A percentile compares a stretch with the other conserved stretches of the same genome.
These are phyloP conservation scores for Eulithis prunata DNA, from an alignment of 2,888 invertebrate genomes.

Conservation along the genomic window DNA sequence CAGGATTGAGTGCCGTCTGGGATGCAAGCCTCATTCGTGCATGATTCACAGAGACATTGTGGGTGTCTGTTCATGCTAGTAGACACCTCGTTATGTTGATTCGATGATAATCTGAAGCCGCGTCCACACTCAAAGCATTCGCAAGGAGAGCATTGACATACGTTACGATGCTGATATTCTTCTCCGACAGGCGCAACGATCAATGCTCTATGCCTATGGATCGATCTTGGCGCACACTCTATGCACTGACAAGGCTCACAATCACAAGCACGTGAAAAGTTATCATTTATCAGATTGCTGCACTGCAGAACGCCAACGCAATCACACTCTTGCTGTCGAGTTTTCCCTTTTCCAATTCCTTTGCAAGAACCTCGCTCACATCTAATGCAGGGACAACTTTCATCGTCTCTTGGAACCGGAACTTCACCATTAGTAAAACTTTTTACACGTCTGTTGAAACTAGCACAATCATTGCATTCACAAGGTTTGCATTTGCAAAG, in stretches of 20 bases:
- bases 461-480: slow-evolving; percentile 52
- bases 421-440: slow-evolving; percentile 1
- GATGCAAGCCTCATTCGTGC: slow-evolving; percentile 54
- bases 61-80: slow-evolving; percentile 52
- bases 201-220: slow-evolving; percentile 35
- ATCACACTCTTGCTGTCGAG: slow-evolving; percentile 43
- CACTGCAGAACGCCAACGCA: slow-evolving; percentile 51
- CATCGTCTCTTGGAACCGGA: slow-evolving; percentile 22
- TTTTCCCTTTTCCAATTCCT: slow-evolving; percentile 35
- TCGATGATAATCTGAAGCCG: slow-evolving; percentile 45
- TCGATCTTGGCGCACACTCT: slow-evolving; percentile 47
- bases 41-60: slow-evolving; percentile 56
- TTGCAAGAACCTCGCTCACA: slow-evolving; percentile 47
- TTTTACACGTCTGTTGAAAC: slow-evolving; percentile 21
- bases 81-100: slow-evolving; percentile 52
- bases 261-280: slow-evolving; percentile 43
- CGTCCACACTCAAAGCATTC: slow-evolving; percentile 58
- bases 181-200: slow-evolving; percentile 53
- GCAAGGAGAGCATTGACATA: slow-evolving; percentile 63
- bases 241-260: slow-evolving; percentile 58
- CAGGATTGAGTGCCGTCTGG: slow-evolving; percentile 51
- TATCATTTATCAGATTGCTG: slow-evolving; percentile 42
- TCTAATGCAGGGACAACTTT: slow-evolving; percentile 45
- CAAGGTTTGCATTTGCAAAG: slow-evolving; percentile 57
- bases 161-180: slow-evolving; percentile 39